These are phyloP conservation scores for Falco naumanni DNA, from an alignment of 2,797 vertebrate species.

Conservation along the genomic window DNA sequence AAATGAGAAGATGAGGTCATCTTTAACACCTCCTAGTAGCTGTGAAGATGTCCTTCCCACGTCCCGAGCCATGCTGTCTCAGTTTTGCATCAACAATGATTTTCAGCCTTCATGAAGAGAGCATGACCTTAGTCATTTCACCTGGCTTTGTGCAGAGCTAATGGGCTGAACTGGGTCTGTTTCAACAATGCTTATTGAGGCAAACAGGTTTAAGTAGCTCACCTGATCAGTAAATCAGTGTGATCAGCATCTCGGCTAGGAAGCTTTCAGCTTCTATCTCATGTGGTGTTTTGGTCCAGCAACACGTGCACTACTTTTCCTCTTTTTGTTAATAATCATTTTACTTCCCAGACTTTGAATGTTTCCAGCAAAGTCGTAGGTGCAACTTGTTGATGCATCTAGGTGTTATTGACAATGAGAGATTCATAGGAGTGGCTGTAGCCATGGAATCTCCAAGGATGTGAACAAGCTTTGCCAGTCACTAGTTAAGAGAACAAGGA, in stretches of 20 bases:
- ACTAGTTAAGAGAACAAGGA: background rate
- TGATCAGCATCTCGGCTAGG: background rate
- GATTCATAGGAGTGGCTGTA: background rate
- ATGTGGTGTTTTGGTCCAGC: background rate
- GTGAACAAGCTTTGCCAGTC: background rate
- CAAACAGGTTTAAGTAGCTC: background rate
- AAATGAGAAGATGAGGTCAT: constrained; percentile 8
- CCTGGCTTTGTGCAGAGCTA: background rate
- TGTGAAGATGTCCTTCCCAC: background rate
- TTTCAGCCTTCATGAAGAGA: background rate
- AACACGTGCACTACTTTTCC: background rate
- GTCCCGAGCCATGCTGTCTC: background rate
- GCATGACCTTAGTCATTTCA: background rate
- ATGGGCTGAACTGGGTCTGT: background rate
- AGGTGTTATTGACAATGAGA: background rate
- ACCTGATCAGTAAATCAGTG: background rate
- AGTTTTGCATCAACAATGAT: background rate
- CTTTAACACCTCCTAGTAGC: background rate
- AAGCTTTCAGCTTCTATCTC: background rate
- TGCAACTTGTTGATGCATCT: background rate
- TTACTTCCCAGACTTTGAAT: background rate
- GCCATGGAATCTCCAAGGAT: background rate
- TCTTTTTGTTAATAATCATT: background rate
- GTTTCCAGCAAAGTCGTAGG: background rate
- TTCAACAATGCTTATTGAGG: background rate